Base-by-base conservation (phyloP, 2,797 vertebrate genomes). In the Rhabdophis nuchalis region DNA sequence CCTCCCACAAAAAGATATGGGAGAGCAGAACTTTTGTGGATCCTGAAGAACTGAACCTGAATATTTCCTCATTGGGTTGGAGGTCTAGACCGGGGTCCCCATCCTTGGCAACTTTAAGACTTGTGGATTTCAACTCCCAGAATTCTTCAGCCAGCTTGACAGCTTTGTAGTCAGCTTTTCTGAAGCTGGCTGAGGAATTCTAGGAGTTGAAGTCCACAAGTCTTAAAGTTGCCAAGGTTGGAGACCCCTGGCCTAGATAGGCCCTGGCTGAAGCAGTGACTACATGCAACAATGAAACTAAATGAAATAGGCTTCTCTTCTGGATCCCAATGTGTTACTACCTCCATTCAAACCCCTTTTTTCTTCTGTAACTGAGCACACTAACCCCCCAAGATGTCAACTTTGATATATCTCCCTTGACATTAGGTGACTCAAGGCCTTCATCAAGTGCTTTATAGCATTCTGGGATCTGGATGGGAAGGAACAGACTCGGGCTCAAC, bases 231-330 rank as follows among this genome's bases (percentile, higher is more conserved):
- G 46, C 46, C 46, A 46, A 46, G 46, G 46, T 46, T 46, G 46
- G 46, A 46, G 46, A 46, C 5, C 46, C 46, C 46, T 46, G 46
- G 46, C 46, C 46, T 46, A 46, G 23, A 68, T 14, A 32, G 9
- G 8, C 5, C 29, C 60, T 93, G 61, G 72, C 87, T 93, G 93
- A 93, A 95, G 94, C 95, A 94, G 54, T n/a, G 85, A 93, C 94
- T 90, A 60, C n/a, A 41, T 87, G 88, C 93, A 93, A 95, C 96
- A 96, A 95, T 95, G 95, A 96, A 92, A n/a, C 53, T 93, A 18
- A 95, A 93, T 92, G 89, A 95, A 90, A 95, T 95, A 1, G 36
- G 72, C 72, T 77, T 41, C 72, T 41, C 36, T 23, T 20, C 7
- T 77, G 9, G 36, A 77, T 41, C 18, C 18, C 9, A 23, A 4